phyloP scores from a whole-genome alignment of 1,140 invertebrate genomes.

The Heliconius congener region DNA sequence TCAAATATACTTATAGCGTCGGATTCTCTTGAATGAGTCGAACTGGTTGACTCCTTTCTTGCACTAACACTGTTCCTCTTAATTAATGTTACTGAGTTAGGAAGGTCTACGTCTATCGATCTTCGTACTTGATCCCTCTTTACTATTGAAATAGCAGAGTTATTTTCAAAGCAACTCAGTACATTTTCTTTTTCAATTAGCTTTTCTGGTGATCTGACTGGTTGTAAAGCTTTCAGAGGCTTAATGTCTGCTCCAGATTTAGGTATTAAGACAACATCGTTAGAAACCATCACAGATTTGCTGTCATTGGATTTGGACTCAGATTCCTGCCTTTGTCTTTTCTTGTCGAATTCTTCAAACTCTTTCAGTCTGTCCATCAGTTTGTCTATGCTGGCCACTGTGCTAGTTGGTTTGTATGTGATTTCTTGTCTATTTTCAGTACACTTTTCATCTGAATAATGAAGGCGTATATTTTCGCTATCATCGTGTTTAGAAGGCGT shows the following conservation, averaged over 20 bases:
- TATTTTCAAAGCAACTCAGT: constrained; percentile 79
- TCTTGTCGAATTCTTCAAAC: constrained; percentile 79
- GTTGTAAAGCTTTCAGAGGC: constrained; percentile 73
- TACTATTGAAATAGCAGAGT: constrained; percentile 78
- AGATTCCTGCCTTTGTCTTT: constrained; percentile 75
- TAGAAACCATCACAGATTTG: constrained; percentile 75
- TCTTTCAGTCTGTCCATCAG: constrained; percentile 78
- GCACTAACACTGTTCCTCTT: constrained; percentile 74
- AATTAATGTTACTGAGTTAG: constrained; percentile 78
- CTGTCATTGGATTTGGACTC: constrained; percentile 64
- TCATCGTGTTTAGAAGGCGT: constrained; percentile 73
- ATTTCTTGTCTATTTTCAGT: constrained; percentile 69
- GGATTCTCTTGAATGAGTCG: constrained; percentile 74
- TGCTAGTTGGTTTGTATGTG: constrained; percentile 60
- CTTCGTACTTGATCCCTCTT: constrained; percentile 77
- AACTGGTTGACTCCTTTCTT: constrained; percentile 77
- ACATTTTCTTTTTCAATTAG: constrained; percentile 77
- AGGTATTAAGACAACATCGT: constrained; percentile 76
- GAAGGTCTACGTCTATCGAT: constrained; percentile 74
- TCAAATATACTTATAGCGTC: constrained; percentile 79
- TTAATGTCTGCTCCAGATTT: constrained; percentile 77
- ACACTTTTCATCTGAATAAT: constrained; percentile 67
- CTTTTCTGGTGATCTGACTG: constrained; percentile 71
- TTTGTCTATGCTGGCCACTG: constrained; percentile 73
- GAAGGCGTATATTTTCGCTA: constrained; percentile 73